Base-by-base conservation (phyloP, 2,888 invertebrate genomes). In the Caradrina clavipalpis region DNA sequence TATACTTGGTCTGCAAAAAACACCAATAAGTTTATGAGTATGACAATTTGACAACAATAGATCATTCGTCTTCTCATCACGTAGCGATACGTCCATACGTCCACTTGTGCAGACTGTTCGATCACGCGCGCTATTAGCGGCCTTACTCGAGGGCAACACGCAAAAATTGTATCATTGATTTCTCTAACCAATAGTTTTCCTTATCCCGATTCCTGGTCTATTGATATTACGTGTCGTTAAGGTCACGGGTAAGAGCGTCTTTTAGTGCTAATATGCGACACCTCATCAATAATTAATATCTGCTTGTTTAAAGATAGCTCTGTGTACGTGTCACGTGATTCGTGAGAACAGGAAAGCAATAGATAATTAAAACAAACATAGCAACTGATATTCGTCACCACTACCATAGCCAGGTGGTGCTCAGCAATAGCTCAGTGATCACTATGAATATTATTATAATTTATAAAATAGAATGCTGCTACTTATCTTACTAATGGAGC, bases 1-100 rank as follows among this genome's bases (percentile, higher is more conserved):
- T 80, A 80, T 77, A 54, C 68, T 82, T 86, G 74, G 85, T 80
- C 74, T 93, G 95, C 86, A 61, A 85, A 75, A 59, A 77, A 73
- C 70, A 66, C 56, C 64, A 67, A 65, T 73, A 39, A 54, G 13
- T 63, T 66, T 26, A 64, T 70, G 10, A 63, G 51, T 60, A 57
- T 60, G 72, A 78, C 65, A 78, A 68, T 79, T 79, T 71, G 69
- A 76, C 61, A 76, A 82, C 69, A 81, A 81, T 82, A 69, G 58
- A 66, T 80, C 75, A 84, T 83, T 83, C 69, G 55, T 62, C 56
- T 70, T 66, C 84, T 59, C 55, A 73, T 83, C 83, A 84, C 83
- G 83, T 83, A 75, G 53, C 42, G 13, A 65, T 57, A 68, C 58
- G 26, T 60, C 63, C 56, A 73, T 57, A 63, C 55, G 26, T 61